Evolutionary conservation across 2,113 vertebrate genomes (phyloP).

Genomic region (Synodontis membranacea): DNA sequence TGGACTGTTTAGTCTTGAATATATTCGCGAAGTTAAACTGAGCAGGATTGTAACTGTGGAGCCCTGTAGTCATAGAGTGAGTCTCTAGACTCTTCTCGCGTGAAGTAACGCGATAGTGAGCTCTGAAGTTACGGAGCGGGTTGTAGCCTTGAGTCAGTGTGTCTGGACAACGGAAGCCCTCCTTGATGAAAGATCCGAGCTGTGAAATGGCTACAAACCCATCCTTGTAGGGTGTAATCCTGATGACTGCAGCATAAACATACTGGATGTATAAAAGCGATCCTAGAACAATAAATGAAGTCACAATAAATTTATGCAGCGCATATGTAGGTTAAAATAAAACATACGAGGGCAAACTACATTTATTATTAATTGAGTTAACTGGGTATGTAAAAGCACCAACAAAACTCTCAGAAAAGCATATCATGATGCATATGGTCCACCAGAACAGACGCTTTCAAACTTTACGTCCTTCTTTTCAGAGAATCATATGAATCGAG

Average conservation of each 20-base stretch:
- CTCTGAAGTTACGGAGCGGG: conserved; percentile 69
- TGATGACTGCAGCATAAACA: conserved; percentile 68
- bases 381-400: background rate
- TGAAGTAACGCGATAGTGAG: conserved; percentile 69
- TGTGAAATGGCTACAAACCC: conserved; percentile 73
- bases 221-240: conserved; percentile 66
- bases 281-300: conserved; percentile 61
- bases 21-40: conserved; percentile 60
- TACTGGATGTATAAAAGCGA: conserved; percentile 73
- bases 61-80: background rate
- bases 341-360: background rate
- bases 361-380: background rate
- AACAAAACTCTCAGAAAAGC: background rate
- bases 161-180: conserved; percentile 71
- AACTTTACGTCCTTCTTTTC: background rate
- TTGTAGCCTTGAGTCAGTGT: conserved; percentile 57
- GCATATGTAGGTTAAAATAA: background rate
- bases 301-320: background rate
- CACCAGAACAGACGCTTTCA: background rate
- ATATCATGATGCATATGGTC: background rate
- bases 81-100: conserved; percentile 34
- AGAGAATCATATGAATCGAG: background rate
- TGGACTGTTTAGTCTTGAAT: conserved; percentile 61
- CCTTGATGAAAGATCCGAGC: conserved; percentile 64
- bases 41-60: conserved; percentile 61